Percentiles rank a stretch among this genome's conserved stretches.
phyloP scores from a whole-genome alignment of 2,113 vertebrate species.

The Notothenia rossii region DNA sequence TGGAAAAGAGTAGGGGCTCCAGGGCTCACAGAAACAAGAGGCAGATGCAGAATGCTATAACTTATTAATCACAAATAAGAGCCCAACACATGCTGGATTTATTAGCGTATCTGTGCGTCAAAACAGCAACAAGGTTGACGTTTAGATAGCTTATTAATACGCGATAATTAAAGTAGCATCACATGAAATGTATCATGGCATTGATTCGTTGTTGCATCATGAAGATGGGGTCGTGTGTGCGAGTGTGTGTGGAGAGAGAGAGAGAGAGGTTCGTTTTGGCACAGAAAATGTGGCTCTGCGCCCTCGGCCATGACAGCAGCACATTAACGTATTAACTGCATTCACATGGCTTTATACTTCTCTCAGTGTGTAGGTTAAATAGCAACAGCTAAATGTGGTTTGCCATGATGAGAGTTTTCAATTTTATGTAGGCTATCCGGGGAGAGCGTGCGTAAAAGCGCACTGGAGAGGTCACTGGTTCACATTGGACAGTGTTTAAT shows the following conservation, averaged over 20 bases:
- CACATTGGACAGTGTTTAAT: background rate
- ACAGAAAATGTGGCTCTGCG: constrained; percentile 19
- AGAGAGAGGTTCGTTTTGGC: constrained; percentile 22
- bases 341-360: constrained; percentile 15
- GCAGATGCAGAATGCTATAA: constrained; percentile 69
- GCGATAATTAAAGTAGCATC: constrained; percentile 21
- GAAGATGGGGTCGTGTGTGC: constrained; percentile 11
- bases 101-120: constrained; percentile 32
- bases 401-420: constrained; percentile 15
- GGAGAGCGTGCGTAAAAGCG: constrained; percentile 46
- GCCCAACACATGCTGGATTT: constrained; percentile 43
- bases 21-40: constrained; percentile 66
- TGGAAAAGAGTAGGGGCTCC: constrained; percentile 61
- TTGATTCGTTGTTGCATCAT: background rate
- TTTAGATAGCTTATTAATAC: constrained; percentile 17
- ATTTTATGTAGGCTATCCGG: background rate
- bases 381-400: constrained; percentile 10
- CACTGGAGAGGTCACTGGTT: constrained; percentile 16
- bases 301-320: constrained; percentile 41
- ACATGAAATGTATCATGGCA: constrained; percentile 14
- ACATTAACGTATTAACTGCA: constrained; percentile 50
- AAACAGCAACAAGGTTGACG: background rate
- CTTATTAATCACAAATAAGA: constrained; percentile 68
- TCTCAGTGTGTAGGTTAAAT: constrained; percentile 10
- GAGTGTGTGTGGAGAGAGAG: background rate